Percentiles rank a stretch among this genome's conserved stretches.
These are phyloP conservation scores for Acholoe squamosa DNA, from an alignment of 2,888 invertebrate species.

Conservation along the genomic window DNA sequence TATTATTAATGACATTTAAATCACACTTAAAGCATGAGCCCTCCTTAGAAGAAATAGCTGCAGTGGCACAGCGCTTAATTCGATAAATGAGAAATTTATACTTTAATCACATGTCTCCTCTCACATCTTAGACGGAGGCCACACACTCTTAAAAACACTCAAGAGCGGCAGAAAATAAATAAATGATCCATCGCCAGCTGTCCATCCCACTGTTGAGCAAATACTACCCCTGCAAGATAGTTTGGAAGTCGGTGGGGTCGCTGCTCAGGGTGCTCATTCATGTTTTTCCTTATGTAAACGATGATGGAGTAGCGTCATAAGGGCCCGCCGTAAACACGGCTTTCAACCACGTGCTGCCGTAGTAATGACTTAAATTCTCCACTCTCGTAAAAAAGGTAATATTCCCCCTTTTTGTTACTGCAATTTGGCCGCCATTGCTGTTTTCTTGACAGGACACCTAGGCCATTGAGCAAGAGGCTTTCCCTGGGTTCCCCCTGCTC, in stretches of 20 bases:
- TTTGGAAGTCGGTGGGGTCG: not conserved
- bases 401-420: not conserved
- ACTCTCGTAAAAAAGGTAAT: not conserved
- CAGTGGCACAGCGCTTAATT: too few relatives aligned
- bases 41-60: too few relatives aligned
- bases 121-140: not conserved
- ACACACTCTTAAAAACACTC: not conserved
- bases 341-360: not conserved
- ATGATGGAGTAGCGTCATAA: conserved; percentile 17
- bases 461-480: not conserved
- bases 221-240: not conserved
- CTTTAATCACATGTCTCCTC: not conserved
- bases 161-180: not conserved
- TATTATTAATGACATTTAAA: not conserved
- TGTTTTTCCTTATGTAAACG: not conserved
- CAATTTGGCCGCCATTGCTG: not conserved
- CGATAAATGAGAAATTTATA: not conserved
- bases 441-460: not conserved
- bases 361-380: conserved; percentile 10
- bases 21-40: too few relatives aligned
- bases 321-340: not conserved
- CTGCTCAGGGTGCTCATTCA: not conserved
- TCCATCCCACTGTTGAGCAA: not conserved
- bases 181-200: conserved; percentile 7
- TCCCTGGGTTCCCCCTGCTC: not conserved